Evolutionary conservation across 2,888 invertebrate species (phyloP).

Genomic region (Tuberolachnus salignus): DNA sequence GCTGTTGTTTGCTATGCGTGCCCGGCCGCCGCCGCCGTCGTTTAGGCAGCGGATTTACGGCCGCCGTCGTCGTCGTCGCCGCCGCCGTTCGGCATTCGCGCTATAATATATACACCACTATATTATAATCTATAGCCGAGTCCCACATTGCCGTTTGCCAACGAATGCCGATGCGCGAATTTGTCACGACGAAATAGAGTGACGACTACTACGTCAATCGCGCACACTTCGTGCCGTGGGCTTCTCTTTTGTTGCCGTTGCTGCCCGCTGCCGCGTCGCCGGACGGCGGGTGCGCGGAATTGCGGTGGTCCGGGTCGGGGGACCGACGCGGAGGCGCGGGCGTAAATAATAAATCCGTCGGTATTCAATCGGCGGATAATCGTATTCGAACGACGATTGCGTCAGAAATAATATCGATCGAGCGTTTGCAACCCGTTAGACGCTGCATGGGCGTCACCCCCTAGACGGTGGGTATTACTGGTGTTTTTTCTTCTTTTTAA

Average conservation of each 20-base stretch:
- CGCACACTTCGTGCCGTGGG: background rate
- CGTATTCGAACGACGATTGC: no score
- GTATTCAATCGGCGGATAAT: no score
- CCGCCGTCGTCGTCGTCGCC: background rate
- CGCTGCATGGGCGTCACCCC: no score
- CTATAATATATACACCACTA: background rate
- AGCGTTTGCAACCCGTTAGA: no score
- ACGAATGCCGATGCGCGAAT: conserved; percentile 55
- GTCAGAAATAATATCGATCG: no score
- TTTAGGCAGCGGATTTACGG: conserved; percentile 43
- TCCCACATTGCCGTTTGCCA: conserved; percentile 52
- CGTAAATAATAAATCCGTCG: no score
- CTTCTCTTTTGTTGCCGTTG: background rate
- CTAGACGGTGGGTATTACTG: no score
- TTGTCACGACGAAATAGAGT: conserved; percentile 41
- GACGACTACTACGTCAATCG: conserved; percentile 50
- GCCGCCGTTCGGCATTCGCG: conserved; percentile 10
- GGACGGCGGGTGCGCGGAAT: background rate
- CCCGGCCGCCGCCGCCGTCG: conserved; percentile 14
- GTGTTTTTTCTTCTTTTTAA: no score
- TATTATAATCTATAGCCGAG: no score
- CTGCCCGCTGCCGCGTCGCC: background rate
- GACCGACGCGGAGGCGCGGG: no score
- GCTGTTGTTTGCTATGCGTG: background rate
- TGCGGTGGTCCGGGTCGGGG: background rate